These are phyloP conservation scores for Indicator indicator DNA, from an alignment of 2,113 vertebrate genomes.

Conservation along the genomic window DNA sequence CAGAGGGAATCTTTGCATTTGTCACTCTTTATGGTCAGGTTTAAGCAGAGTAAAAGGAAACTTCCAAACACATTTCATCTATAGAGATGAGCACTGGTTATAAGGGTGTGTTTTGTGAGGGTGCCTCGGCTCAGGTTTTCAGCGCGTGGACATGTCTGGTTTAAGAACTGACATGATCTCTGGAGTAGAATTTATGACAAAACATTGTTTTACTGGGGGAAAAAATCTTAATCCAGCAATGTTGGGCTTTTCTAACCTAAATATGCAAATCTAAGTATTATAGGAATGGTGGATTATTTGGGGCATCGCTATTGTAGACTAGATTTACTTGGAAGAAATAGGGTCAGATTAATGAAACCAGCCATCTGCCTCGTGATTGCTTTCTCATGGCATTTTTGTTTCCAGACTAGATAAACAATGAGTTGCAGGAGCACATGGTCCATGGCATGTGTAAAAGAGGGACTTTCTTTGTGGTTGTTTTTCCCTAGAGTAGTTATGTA, in stretches of 20 bases:
- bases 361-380: slow-evolving; percentile 65
- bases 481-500: slow-evolving; percentile 17
- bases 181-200: slow-evolving; percentile 3
- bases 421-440: slow-evolving; percentile 23
- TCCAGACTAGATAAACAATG: slow-evolving; percentile 48
- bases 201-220: not conserved
- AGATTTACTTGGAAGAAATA: slow-evolving; percentile 68
- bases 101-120: not conserved
- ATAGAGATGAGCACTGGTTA: not conserved
- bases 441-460: not conserved
- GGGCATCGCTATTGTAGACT: slow-evolving; percentile 32
- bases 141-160: not conserved
- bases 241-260: slow-evolving; percentile 46
- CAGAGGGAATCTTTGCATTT: slow-evolving; percentile 77
- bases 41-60: slow-evolving; percentile 24
- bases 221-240: not conserved
- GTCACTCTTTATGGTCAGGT: slow-evolving; percentile 74
- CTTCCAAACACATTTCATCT: not conserved
- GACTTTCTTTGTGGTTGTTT: slow-evolving; percentile 1
- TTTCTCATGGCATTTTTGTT: slow-evolving; percentile 47
- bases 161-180: not conserved
- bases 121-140: not conserved
- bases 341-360: slow-evolving; percentile 71
- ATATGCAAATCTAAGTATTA: slow-evolving; percentile 70
- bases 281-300: slow-evolving; percentile 60